Conservation (phyloP, 1,140 invertebrate species). For the Heliconius congener region DNA sequence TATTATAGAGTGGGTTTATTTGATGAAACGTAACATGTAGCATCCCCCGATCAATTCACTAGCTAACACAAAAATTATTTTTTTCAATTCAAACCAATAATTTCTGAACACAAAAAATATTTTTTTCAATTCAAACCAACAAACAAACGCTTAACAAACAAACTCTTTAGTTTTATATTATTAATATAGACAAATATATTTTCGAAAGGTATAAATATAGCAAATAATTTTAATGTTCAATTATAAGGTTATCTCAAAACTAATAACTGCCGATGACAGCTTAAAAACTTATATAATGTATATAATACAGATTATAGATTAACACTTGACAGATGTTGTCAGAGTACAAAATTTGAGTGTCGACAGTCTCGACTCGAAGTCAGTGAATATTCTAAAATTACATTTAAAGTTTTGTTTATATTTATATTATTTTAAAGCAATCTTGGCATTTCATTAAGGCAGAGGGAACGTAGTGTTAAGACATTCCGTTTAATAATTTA, state of each 20-base stretch:
- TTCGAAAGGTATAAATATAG: background rate
- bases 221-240: background rate
- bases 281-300: background rate
- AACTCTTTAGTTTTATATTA: no score
- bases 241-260: constrained; percentile 3
- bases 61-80: no score
- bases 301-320: constrained; percentile 1
- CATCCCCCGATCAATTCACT: no score
- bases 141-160: no score
- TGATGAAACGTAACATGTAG: no score
- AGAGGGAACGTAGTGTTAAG: background rate
- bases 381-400: background rate
- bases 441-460: no score
- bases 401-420: background rate
- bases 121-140: no score
- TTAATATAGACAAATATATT: no score
- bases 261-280: background rate
- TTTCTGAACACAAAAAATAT: no score
- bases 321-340: constrained; percentile 2
- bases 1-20: no score
- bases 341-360: background rate
- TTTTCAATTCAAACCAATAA: no score
- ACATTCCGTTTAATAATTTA: background rate
- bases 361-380: background rate
- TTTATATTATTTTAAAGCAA: background rate